Percentiles rank a stretch among this genome's conserved stretches.
Conservation (phyloP, 2,888 invertebrate genomes). For the Polymixis lichenea region DNA sequence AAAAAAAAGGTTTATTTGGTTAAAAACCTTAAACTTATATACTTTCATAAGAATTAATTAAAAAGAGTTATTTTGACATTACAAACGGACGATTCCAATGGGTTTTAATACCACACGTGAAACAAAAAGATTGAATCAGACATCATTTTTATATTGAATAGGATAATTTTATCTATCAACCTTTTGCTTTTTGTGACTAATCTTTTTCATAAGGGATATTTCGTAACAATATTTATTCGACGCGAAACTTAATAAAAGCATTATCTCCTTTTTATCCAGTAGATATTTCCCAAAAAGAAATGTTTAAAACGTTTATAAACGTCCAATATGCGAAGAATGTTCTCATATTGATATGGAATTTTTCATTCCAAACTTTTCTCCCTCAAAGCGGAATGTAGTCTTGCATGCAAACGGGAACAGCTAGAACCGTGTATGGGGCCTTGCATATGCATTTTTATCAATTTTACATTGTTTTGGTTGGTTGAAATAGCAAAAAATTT, state of each 20-base stretch:
- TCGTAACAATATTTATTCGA: neutral
- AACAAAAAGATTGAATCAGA: too few relatives aligned
- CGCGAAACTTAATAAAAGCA: neutral
- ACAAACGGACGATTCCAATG: neutral
- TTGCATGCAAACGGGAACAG: neutral
- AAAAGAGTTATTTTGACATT: too few relatives aligned
- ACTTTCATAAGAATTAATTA: too few relatives aligned
- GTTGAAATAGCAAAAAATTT: neutral
- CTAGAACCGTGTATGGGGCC: neutral
- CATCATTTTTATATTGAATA: too few relatives aligned
- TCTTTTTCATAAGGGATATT: too few relatives aligned
- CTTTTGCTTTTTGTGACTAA: too few relatives aligned
- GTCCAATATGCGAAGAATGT: neutral
- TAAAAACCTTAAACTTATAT: too few relatives aligned
- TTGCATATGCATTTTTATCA: constrained; percentile 16
- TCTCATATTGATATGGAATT: constrained; percentile 11
- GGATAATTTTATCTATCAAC: neutral
- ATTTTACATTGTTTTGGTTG: neutral
- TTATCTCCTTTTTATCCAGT: neutral
- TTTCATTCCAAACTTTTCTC: constrained; percentile 1
- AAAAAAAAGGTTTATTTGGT: too few relatives aligned
- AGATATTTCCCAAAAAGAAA: neutral
- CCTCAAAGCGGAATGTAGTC: neutral
- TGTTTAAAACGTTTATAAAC: neutral
- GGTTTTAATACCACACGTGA: neutral